Evolutionary conservation across 2,113 vertebrate species (phyloP).

Genomic region (Falco punctatus): DNA sequence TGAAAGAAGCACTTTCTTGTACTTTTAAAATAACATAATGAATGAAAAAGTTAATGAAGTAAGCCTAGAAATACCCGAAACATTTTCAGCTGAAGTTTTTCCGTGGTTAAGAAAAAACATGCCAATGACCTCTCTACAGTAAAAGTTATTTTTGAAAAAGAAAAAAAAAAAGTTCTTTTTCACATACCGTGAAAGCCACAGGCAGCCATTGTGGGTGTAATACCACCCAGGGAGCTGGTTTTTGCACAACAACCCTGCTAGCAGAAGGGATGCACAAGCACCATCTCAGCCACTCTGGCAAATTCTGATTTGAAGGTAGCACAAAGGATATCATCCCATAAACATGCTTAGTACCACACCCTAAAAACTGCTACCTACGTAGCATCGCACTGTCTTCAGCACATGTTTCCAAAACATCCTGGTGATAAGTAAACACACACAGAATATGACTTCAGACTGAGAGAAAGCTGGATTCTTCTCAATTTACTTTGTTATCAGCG

Average conservation of each 20-base stretch:
- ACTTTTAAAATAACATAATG: not conserved
- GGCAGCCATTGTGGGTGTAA: not conserved
- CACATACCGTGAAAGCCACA: not conserved
- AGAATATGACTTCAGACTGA: not conserved
- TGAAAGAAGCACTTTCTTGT: not conserved
- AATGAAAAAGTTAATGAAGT: not conserved
- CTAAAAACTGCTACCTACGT: not conserved
- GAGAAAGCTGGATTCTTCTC: not conserved
- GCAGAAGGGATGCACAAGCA: not conserved
- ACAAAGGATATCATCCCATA: not conserved
- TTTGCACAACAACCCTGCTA: not conserved
- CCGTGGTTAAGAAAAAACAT: not conserved
- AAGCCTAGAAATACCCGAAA: not conserved
- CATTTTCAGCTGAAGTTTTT: not conserved
- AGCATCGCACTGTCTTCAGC: not conserved
- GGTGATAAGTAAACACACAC: not conserved
- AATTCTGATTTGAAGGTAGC: not conserved
- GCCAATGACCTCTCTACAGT: not conserved
- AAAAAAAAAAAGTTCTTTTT: not conserved
- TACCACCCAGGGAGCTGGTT: rapidly evolving
- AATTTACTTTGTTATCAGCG: not conserved
- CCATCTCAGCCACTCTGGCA: not conserved
- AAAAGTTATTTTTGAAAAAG: not conserved
- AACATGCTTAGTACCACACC: not conserved
- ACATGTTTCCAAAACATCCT: not conserved